These are phyloP conservation scores for Pogonophryne albipinna DNA, from an alignment of 2,797 vertebrate species.

Conservation along the genomic window DNA sequence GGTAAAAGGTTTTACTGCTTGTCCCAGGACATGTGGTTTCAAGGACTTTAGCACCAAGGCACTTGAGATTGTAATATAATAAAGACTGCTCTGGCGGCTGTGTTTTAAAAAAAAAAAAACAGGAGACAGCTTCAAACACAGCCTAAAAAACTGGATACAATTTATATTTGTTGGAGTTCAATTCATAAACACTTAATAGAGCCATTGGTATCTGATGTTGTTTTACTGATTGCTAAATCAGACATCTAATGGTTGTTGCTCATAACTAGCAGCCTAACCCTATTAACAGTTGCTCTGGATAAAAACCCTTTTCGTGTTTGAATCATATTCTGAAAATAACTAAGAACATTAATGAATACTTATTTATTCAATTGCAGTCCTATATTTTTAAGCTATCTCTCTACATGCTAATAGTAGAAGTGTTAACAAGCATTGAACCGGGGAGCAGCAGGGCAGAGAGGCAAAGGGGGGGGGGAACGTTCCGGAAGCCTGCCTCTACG, in stretches of 20 bases:
- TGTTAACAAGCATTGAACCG: not conserved
- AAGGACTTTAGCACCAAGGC: not conserved
- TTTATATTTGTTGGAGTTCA: slow-evolving; percentile 5
- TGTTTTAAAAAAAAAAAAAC: no score
- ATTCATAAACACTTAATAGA: slow-evolving; percentile 17
- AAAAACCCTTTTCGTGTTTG: not conserved
- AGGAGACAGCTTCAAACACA: no score
- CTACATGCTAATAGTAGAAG: not conserved
- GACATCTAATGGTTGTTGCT: not conserved
- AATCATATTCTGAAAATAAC: not conserved
- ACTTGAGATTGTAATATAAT: not conserved
- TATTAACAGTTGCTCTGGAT: not conserved
- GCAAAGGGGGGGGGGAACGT: not conserved
- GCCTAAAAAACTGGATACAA: not conserved
- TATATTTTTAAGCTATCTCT: not conserved
- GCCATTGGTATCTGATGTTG: not conserved
- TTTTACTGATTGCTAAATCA: not conserved
- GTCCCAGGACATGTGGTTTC: not conserved
- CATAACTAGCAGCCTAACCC: not conserved
- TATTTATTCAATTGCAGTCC: not conserved
- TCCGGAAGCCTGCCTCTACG: not conserved
- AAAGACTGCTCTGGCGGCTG: no score
- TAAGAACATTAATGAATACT: not conserved
- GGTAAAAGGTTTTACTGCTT: not conserved
- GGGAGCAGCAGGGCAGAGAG: not conserved